phyloP scores from a whole-genome alignment of 2,113 vertebrate species.

The Elachura formosa region DNA sequence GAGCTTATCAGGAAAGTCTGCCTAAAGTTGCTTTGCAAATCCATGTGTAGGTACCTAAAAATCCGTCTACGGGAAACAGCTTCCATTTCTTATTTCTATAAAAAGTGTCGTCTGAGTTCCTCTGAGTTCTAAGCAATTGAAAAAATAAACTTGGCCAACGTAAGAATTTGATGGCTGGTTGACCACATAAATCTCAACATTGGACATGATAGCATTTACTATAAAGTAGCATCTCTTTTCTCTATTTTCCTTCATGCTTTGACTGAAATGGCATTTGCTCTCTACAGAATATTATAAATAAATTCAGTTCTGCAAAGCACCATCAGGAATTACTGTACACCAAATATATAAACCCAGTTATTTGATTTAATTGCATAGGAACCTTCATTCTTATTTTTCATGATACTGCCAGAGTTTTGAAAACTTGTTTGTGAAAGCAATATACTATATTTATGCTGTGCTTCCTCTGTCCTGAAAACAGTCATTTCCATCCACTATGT shows the following conservation, averaged over 20 bases:
- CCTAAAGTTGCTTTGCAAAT: background rate
- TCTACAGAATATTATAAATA: background rate
- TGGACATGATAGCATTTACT: background rate
- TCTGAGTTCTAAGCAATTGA: background rate
- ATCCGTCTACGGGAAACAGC: background rate
- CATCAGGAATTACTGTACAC: background rate
- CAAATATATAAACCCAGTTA: background rate
- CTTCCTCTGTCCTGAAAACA: background rate
- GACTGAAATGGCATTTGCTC: background rate
- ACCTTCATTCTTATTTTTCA: background rate
- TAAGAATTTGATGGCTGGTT: background rate
- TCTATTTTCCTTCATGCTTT: background rate
- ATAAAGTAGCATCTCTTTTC: background rate
- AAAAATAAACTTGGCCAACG: background rate
- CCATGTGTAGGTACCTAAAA: background rate
- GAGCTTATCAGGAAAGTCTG: background rate
- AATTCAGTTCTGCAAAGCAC: background rate
- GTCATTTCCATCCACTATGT: background rate
- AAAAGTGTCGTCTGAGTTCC: background rate
- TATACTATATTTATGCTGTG: background rate
- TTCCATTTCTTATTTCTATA: background rate
- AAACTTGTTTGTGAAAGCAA: background rate
- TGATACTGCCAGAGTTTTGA: background rate
- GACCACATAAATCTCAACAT: background rate
- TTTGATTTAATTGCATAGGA: background rate